Evolutionary conservation across 2,113 vertebrate species (phyloP), one percentile per base, ranked within the genome.

Genomic region (Probosciger aterrimus): DNA sequence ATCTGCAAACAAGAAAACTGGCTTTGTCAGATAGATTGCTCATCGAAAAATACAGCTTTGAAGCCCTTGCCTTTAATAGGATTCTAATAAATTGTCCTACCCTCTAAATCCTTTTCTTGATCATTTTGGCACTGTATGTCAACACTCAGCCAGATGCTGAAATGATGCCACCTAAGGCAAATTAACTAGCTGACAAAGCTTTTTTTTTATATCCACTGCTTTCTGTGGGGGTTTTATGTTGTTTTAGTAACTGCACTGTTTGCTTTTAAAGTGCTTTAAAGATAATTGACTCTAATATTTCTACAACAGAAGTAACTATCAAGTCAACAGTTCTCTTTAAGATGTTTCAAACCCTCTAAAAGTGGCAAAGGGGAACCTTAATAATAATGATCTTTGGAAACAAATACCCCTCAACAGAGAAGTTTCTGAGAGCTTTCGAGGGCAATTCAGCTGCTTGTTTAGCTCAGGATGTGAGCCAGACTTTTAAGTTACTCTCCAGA

Each of bases 141-240:
- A 90, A 90, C 52, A n/a, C 11, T 92, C 55, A 93, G 44, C 46
- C 90, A 96, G 88, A 96, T 92, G 86, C 57, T 91, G 77, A 94
- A 88, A 94, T 91, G 13, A 90, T 92, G 76, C 65, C 47, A 92
- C 80, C 90, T 89, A 82, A 96, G 90, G 82, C 82, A 65, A 95
- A 90, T 86, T 71, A 90, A 75, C 79, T 84, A 68, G 39, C 64
- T 76, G 33, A 88, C 50, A 92, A 92, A 91, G 52, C 30, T 30
- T 67, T 75, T 84, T 35, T 59, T 93, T 69, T 49, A 59, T 44
- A 81, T 82, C 84, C 80, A 30, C 11, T 89, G 53, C 52, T 86
- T 94, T 96, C 82, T 90, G 71, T 65, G 53, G 17, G 11, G 5
- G 3, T 85, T 82, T 87, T 53, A 73, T 59, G 52, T n/a, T 91